Base-by-base conservation (phyloP, 2,113 vertebrate genomes). In the Toxostoma redivivum region DNA sequence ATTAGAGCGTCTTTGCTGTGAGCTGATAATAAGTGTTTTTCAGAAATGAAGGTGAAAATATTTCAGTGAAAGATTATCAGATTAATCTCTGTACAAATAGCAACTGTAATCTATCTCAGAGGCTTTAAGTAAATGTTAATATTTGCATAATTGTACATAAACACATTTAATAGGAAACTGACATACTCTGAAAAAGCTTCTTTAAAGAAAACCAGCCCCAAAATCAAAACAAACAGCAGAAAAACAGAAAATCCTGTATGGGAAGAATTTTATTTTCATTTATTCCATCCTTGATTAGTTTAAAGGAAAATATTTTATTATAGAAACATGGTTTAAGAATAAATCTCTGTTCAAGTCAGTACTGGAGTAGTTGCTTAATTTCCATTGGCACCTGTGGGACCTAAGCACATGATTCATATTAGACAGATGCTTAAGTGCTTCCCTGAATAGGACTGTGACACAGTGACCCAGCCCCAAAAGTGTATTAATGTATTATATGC, bases 381-480 rank as follows among this genome's bases (percentile, higher is more conserved):
- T 94, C 72, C 56, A 78, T 38, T 93, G 79, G 37, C 71, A 95
- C 86, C 88, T 88, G 61, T 95, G 82, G 64, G 82, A 92, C 18
- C 7, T 23, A 45, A 95, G n/a, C 47, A 50, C 57, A 88, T 83
- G 79, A 92, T 92, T 96, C 72, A 66, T 62, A 50, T 65, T 84
- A 80, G 64, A 73, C 54, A 71, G 56, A 90, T 95, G 18, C 53
- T 78, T 73, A 70, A 81, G 27, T 73, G 54, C 33, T 86, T 90
- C 69, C n/a, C 85, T 90, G 92, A 93, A 79, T 57, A 92, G 20
- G 69, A 58, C 74, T 62, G 33, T 86, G 86, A 96, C 92, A 95
- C 56, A 83, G 54, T 90, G 86, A 95, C 88, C 76, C 33, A 77
- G 42, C 4, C 60, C 27, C 64, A 37, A 47, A 94, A 77, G 25